phyloP scores from a whole-genome alignment of 2,113 vertebrate genomes.

The Hystrix cristata region DNA sequence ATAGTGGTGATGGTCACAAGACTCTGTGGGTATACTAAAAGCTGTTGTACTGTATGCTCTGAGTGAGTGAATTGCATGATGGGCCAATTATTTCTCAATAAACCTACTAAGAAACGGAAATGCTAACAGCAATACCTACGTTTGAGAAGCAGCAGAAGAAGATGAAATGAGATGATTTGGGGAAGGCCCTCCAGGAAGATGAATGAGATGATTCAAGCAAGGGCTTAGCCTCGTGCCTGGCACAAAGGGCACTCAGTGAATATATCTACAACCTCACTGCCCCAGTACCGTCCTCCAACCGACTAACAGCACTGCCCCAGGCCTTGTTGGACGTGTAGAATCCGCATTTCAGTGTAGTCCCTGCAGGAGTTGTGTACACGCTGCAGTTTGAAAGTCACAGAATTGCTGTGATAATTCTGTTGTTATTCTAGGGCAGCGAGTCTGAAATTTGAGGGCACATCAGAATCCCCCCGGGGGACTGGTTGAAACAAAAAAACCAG shows the following conservation, averaged over 20 bases:
- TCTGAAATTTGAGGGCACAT: neutral
- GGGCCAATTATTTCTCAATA: neutral
- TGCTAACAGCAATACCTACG: neutral
- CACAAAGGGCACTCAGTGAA: neutral
- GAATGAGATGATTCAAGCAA: neutral
- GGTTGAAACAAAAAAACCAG: neutral
- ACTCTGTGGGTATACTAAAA: neutral
- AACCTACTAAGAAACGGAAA: neutral
- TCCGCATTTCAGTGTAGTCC: too few relatives aligned
- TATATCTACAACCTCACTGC: rapidly evolving
- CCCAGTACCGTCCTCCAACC: rapidly evolving
- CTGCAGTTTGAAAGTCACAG: neutral
- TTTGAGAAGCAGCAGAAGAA: neutral
- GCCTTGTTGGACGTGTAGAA: rapidly evolving
- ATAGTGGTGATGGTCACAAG: too few relatives aligned
- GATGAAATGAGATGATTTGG: neutral
- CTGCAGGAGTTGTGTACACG: rapidly evolving
- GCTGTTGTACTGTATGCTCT: neutral
- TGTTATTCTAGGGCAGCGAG: neutral
- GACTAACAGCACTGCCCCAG: rapidly evolving
- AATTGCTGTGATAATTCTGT: neutral
- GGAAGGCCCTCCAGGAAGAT: neutral
- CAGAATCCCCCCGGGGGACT: neutral
- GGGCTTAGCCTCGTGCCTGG: neutral
- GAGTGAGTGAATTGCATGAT: neutral